Conservation (phyloP, 2,797 vertebrate species). For the Tokudaia tokunoshimensis region DNA sequence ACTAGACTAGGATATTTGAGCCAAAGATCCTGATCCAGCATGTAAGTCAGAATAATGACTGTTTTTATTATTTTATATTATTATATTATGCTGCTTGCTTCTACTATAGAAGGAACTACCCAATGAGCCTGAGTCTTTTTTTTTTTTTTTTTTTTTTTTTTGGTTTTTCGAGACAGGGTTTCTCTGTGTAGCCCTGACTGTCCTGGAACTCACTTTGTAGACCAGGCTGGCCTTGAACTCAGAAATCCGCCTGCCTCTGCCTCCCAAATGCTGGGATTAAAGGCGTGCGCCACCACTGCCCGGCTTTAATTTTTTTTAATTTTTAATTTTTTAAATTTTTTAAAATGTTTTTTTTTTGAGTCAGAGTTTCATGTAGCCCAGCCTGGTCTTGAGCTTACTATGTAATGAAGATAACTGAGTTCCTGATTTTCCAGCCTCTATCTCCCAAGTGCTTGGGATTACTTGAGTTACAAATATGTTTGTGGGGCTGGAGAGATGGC, state of each 20-base stretch:
- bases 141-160: neutral
- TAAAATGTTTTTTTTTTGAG: neutral
- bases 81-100: constrained; percentile 48
- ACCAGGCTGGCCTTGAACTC: no score
- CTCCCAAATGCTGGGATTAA: no score
- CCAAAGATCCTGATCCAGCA: constrained; percentile 28
- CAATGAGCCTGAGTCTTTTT: neutral
- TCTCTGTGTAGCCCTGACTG: no score
- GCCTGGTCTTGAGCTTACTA: neutral
- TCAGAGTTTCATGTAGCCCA: neutral
- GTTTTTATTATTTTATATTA: neutral
- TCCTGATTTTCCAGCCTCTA: neutral
- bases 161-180: no score
- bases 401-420: neutral
- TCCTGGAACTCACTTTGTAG: no score
- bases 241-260: no score
- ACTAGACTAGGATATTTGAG: constrained; percentile 37
- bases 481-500: neutral
- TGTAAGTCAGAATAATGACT: constrained; percentile 26
- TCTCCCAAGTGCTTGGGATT: neutral
- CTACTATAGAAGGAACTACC: neutral
- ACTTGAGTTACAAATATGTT: neutral
- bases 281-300: no score
- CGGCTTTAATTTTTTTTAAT: no score
- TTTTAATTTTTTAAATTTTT: neutral